These are phyloP conservation scores for Synergus gifuensis DNA, from an alignment of 2,888 invertebrate genomes.

Conservation along the genomic window DNA sequence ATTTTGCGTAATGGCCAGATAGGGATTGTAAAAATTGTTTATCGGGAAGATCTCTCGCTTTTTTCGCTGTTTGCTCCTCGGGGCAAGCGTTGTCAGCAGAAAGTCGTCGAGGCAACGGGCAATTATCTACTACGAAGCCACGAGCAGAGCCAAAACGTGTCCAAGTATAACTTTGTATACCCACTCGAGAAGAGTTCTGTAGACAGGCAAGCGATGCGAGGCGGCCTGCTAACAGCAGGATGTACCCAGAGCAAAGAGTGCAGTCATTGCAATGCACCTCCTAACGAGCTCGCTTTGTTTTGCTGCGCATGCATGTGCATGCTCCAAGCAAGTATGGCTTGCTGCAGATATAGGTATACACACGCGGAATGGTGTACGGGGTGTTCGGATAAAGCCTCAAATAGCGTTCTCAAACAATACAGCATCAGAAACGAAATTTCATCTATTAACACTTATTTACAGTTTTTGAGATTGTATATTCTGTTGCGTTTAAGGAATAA, in stretches of 20 bases:
- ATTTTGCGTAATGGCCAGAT: slow-evolving; percentile 38
- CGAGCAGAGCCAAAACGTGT: slow-evolving; percentile 62
- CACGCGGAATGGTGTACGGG: slow-evolving; percentile 68
- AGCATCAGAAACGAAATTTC: slow-evolving; percentile 16
- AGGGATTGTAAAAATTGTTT: slow-evolving; percentile 37
- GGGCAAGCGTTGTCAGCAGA: slow-evolving; percentile 40
- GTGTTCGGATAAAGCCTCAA: slow-evolving; percentile 59
- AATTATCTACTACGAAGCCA: slow-evolving; percentile 59
- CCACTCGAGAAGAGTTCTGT: slow-evolving; percentile 57
- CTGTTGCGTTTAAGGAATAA: background rate
- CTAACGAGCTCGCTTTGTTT: slow-evolving; percentile 78
- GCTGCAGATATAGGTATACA: slow-evolving; percentile 58
- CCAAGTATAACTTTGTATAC: slow-evolving; percentile 61
- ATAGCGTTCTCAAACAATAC: background rate
- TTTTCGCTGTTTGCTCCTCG: slow-evolving; percentile 39
- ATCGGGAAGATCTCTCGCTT: slow-evolving; percentile 28
- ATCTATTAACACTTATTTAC: no score
- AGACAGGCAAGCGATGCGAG: slow-evolving; percentile 44
- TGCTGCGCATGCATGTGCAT: slow-evolving; percentile 69
- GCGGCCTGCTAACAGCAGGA: slow-evolving; percentile 55
- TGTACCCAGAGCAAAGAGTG: slow-evolving; percentile 59
- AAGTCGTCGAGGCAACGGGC: slow-evolving; percentile 58
- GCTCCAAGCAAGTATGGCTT: slow-evolving; percentile 61
- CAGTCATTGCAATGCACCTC: slow-evolving; percentile 75
- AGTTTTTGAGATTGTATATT: background rate